These are phyloP conservation scores for Cheilosia urbana DNA, from an alignment of 2,888 invertebrate genomes.

Conservation along the genomic window DNA sequence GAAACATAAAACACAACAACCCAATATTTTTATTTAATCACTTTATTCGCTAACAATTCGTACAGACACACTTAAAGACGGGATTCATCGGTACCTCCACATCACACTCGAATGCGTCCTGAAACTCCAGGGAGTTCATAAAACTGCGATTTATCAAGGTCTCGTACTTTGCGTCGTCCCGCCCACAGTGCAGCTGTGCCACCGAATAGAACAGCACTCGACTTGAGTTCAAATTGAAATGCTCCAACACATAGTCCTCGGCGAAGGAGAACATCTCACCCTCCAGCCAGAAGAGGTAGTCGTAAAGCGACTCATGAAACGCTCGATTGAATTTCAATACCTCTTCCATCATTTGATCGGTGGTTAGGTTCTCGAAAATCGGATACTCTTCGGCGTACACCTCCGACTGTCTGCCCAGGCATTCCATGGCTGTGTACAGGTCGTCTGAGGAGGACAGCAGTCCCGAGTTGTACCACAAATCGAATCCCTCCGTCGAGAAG, in stretches of 20 bases:
- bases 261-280: slow-evolving; percentile 81
- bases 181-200: slow-evolving; percentile 80
- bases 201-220: slow-evolving; percentile 81
- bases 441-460: slow-evolving; percentile 80
- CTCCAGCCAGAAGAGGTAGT: slow-evolving; percentile 81
- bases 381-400: slow-evolving; percentile 75
- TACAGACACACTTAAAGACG: slow-evolving; percentile 79
- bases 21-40: background rate
- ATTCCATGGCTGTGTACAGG: slow-evolving; percentile 80
- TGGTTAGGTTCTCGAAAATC: slow-evolving; percentile 76
- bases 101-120: slow-evolving; percentile 79
- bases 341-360: slow-evolving; percentile 77
- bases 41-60: slow-evolving; percentile 46
- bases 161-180: slow-evolving; percentile 78
- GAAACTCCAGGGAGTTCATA: slow-evolving; percentile 81
- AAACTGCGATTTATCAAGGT: slow-evolving; percentile 80
- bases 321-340: slow-evolving; percentile 80
- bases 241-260: slow-evolving; percentile 80
- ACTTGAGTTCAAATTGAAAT: slow-evolving; percentile 79
- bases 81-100: slow-evolving; percentile 80
- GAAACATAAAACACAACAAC: background rate
- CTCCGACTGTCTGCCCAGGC: slow-evolving; percentile 78
- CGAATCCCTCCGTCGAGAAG: slow-evolving; percentile 80
- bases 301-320: slow-evolving; percentile 78
- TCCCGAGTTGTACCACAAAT: slow-evolving; percentile 79